Evolutionary conservation across 2,888 invertebrate species (phyloP).

Genomic region (Mantis religiosa): DNA sequence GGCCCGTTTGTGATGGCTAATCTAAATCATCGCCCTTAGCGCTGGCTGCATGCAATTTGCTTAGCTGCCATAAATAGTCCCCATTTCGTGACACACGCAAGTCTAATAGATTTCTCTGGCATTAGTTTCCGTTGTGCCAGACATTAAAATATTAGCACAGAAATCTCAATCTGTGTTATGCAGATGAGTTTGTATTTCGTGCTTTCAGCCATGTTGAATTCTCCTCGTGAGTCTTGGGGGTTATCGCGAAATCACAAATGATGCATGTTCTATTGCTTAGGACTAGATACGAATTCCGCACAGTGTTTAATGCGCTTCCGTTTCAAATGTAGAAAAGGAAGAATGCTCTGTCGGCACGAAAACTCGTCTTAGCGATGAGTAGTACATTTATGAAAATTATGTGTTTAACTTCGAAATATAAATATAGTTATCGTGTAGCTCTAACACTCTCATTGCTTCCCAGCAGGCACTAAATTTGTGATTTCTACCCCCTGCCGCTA

Average conservation of each 20-base stretch:
- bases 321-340: neutral
- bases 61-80: slow-evolving; percentile 10
- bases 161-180: slow-evolving; percentile 1
- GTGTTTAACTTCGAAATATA: too few species aligned
- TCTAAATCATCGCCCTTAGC: neutral
- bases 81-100: slow-evolving; percentile 18
- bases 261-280: neutral
- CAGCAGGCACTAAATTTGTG: too few species aligned
- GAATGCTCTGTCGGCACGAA: neutral
- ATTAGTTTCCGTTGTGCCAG: slow-evolving; percentile 1
- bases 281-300: neutral
- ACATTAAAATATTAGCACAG: slow-evolving; percentile 4
- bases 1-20: neutral
- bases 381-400: too few species aligned
- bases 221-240: neutral
- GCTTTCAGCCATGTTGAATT: neutral
- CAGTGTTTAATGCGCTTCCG: neutral
- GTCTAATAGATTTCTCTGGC: slow-evolving; percentile 14
- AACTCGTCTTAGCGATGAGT: too few species aligned
- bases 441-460: too few species aligned
- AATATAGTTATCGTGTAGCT: too few species aligned
- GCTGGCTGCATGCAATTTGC: neutral
- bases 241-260: neutral
- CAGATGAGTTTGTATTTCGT: neutral
- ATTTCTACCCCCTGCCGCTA: too few species aligned